Base-by-base conservation (phyloP, 1,140 invertebrate genomes). In the Zaprionus nigranus region DNA sequence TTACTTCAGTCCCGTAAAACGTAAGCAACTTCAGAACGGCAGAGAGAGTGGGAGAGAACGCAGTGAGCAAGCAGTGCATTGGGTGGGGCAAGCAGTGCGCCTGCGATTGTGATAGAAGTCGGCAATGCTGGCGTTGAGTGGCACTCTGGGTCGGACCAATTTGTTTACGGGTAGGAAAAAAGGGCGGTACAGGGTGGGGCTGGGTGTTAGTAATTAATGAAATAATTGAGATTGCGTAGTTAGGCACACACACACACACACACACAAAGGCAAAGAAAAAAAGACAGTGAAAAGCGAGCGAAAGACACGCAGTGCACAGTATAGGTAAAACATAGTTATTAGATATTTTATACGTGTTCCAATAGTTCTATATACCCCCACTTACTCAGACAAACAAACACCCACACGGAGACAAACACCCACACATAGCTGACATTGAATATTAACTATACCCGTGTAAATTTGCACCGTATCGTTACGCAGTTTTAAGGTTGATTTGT, bases 281-380 rank as follows among this genome's bases (percentile, higher is more conserved):
- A n/a, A 36, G 34, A 58, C 53, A 53, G 17, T 24, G 20, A 4
- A 51, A 20, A 24, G 46, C 46, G 11, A 71, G 46, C 51, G 38
- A 70, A 36, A 51, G 30, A 73, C 53, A 63, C 62, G 59, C 59
- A 62, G 67, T 58, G 62, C 75, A 74, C 84, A 49, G 58, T 53
- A 38, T 28, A 43, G 30, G 26, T 43, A 51, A 36, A 72, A 76
- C 70, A 74, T 85, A 88, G 85, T 72, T 66, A 75, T 72, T 90
- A 85, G 86, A 90, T 85, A 81, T 90, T 90, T 90, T 90, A 90
- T 90, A 90, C 85, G 85, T 85, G 85, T 90, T 90, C 83, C 81
- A 82, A 69, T 79, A 87, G 73, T 90, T 78, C 75, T 88, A 83
- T 43, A 79, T 61, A 75, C 22, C 64, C 38, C 38, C 12, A 58